phyloP scores from a whole-genome alignment of 1,140 invertebrate genomes.

The Drosophila mauritiana region DNA sequence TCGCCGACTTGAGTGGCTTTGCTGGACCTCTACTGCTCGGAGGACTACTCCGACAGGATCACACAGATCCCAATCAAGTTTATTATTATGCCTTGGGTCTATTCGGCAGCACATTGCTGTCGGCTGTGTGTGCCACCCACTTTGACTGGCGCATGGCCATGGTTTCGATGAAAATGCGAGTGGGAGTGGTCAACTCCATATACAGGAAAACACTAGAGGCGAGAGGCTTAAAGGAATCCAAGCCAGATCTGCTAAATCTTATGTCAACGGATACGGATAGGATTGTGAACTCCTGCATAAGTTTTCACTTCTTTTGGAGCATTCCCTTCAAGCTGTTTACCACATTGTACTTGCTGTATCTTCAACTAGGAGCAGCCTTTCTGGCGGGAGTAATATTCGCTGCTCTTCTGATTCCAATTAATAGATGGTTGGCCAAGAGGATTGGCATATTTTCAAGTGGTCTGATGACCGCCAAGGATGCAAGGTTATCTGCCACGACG shows the following conservation, averaged over 20 bases:
- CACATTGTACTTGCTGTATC: slow-evolving; percentile 92
- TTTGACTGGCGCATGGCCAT: slow-evolving; percentile 95
- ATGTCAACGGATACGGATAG: slow-evolving; percentile 98
- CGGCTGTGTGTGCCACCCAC: slow-evolving; percentile 92
- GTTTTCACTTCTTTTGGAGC: slow-evolving; percentile 98
- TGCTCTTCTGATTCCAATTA: slow-evolving; percentile 96
- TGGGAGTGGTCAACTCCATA: slow-evolving; percentile 92
- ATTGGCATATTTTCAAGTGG: slow-evolving; percentile 94
- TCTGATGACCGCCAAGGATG: slow-evolving; percentile 97
- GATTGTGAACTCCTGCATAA: slow-evolving; percentile 97
- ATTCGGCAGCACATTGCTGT: slow-evolving; percentile 88
- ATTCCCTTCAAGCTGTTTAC: slow-evolving; percentile 93
- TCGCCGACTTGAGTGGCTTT: slow-evolving; percentile 93
- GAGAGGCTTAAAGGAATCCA: slow-evolving; percentile 66
- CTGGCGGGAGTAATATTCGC: slow-evolving; percentile 95
- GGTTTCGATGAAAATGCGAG: slow-evolving; percentile 94
- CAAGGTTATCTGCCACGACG: slow-evolving; percentile 93
- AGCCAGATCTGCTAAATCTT: slow-evolving; percentile 95
- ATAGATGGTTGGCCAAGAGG: slow-evolving; percentile 94
- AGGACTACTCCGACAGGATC: slow-evolving; percentile 59
- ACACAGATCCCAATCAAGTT: slow-evolving; percentile 85
- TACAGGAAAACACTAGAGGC: slow-evolving; percentile 93
- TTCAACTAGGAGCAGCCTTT: slow-evolving; percentile 96
- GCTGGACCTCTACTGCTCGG: slow-evolving; percentile 93
- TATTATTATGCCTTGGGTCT: slow-evolving; percentile 93